Evolutionary conservation across 2,113 vertebrate genomes (phyloP).

Genomic region (Salvator merianae): DNA sequence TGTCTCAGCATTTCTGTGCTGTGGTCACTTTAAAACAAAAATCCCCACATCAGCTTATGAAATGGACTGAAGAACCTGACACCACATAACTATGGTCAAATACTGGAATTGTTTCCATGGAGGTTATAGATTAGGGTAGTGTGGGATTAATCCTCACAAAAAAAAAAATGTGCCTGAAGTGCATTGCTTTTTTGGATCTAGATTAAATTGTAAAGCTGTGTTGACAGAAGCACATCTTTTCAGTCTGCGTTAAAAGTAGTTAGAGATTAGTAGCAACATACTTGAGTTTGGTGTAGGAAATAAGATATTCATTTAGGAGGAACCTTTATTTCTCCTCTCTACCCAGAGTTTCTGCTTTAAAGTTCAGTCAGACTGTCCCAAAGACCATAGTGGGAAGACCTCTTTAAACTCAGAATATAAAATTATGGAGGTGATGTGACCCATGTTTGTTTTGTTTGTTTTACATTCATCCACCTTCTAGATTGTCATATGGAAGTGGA

Average conservation of each 20-base stretch:
- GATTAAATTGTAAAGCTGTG: neutral
- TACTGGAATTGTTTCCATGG: neutral
- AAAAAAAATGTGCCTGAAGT: neutral
- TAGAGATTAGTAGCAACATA: neutral
- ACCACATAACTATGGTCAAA: neutral
- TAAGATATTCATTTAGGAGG: neutral
- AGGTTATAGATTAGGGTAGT: neutral
- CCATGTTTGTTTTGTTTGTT: neutral
- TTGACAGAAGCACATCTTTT: neutral
- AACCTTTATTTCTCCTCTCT: neutral
- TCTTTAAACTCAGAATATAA: neutral
- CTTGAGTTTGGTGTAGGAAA: neutral
- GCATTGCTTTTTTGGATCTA: neutral
- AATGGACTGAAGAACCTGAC: neutral
- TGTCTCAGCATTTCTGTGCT: neutral
- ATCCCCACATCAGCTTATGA: neutral
- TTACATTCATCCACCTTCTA: neutral
- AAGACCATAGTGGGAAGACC: no score
- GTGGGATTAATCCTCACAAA: no score
- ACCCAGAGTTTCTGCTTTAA: no score
- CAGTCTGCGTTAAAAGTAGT: neutral
- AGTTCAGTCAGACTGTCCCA: no score
- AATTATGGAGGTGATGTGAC: no score
- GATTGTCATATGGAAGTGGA: neutral
- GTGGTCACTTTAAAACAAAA: neutral